Evolutionary conservation across 2,113 vertebrate species (phyloP).

Genomic region (Spilogale gracilis): DNA sequence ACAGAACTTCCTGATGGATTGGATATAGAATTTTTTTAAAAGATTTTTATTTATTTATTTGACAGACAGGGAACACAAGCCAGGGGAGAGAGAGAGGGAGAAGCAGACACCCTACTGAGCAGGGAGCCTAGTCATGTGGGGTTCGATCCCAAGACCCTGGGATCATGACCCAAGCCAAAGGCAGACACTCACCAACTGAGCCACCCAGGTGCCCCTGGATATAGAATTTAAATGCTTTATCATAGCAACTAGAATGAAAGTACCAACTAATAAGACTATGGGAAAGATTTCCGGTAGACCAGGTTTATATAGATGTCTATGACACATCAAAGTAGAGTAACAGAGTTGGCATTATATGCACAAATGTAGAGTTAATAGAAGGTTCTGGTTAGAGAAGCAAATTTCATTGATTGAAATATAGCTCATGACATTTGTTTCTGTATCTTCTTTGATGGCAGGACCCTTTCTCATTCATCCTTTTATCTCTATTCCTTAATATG

Average conservation of each 20-base stretch:
- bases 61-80: too few species aligned
- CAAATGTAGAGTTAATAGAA: background rate
- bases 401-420: constrained; percentile 54
- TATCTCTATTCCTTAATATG: constrained; percentile 17
- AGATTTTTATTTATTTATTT: too few species aligned
- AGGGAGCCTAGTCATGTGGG: too few species aligned
- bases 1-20: background rate
- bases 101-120: too few species aligned
- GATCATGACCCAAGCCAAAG: too few species aligned
- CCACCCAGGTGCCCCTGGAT: background rate
- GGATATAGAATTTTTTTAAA: background rate
- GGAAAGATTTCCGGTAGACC: background rate
- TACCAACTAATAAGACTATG: background rate
- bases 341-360: background rate
- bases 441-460: constrained; percentile 22
- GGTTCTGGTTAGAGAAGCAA: background rate
- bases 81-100: too few species aligned
- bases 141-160: too few species aligned
- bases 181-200: too few species aligned
- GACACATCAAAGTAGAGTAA: constrained; percentile 14
- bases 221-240: constrained; percentile 1
- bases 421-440: background rate
- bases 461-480: background rate
- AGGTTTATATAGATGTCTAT: background rate
- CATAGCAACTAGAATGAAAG: background rate